Conservation (phyloP, 2,113 vertebrate species). For the Otus sunia region DNA sequence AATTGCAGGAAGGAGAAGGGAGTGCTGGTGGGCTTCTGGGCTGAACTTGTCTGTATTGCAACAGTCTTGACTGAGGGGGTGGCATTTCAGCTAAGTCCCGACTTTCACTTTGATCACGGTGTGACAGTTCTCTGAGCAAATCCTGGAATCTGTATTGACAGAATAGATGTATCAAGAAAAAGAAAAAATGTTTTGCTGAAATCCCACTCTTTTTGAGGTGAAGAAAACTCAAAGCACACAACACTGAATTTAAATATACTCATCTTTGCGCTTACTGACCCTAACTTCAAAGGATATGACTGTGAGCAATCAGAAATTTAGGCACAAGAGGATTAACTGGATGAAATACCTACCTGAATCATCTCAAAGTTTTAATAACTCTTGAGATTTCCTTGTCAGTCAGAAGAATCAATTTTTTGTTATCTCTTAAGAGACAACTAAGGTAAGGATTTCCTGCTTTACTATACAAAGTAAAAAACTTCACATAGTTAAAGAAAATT, state of each 20-base stretch:
- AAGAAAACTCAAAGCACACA: background rate
- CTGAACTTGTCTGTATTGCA: conserved; percentile 94
- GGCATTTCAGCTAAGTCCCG: conserved; percentile 90
- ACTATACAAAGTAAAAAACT: background rate
- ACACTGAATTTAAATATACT: background rate
- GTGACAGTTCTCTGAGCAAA: conserved; percentile 89
- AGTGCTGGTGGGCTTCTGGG: conserved; percentile 84
- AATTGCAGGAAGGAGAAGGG: conserved; percentile 80
- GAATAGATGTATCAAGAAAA: background rate
- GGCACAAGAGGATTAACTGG: conserved; percentile 20
- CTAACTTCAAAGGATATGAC: conserved; percentile 46
- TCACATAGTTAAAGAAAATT: background rate
- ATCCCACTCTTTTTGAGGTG: background rate
- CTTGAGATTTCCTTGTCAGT: conserved; percentile 39
- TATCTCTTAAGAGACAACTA: conserved; percentile 49
- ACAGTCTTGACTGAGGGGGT: conserved; percentile 94
- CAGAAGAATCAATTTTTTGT: conserved; percentile 43
- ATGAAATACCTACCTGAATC: conserved; percentile 53
- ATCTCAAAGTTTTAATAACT: conserved; percentile 54
- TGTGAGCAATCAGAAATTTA: conserved; percentile 41
- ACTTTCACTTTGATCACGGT: conserved; percentile 85
- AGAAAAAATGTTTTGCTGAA: background rate
- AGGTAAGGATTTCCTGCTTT: conserved; percentile 29
- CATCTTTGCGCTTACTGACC: background rate
- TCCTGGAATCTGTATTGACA: conserved; percentile 86